These are phyloP conservation scores for Grammomys surdaster DNA, from an alignment of 2,113 vertebrate species.

Conservation along the genomic window DNA sequence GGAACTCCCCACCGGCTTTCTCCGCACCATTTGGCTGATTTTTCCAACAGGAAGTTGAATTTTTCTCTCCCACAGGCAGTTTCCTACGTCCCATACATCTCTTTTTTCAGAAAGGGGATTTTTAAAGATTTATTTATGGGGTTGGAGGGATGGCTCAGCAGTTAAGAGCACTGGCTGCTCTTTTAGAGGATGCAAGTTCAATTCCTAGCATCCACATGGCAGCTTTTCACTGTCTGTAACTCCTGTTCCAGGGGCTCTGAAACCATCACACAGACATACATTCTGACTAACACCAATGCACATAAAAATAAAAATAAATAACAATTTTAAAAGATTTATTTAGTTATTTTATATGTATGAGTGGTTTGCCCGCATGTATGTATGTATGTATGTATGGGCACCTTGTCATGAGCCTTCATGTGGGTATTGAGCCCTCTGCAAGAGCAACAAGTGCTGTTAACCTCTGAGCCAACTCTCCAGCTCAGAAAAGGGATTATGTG, in stretches of 20 bases:
- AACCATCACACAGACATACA: neutral
- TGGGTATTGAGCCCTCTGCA: neutral
- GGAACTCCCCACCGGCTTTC: neutral
- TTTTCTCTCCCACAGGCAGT: slow-evolving; percentile 11
- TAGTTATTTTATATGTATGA: neutral
- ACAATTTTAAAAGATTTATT: neutral
- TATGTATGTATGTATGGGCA: neutral
- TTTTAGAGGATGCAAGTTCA: neutral
- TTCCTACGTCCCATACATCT: slow-evolving; percentile 18
- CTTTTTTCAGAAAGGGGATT: slow-evolving; percentile 2
- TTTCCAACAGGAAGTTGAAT: neutral
- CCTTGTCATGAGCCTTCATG: neutral
- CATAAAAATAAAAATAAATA: neutral
- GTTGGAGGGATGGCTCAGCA: neutral
- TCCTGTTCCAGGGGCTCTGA: neutral
- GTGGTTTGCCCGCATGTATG: neutral
- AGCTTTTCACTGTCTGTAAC: neutral
- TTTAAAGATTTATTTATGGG: neutral
- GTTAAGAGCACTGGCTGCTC: neutral
- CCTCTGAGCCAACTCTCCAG: neutral
- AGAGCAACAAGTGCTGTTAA: neutral
- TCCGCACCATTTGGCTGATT: neutral
- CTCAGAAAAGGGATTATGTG: neutral
- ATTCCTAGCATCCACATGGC: neutral
- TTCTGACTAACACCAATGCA: neutral